These are phyloP conservation scores for Bungarus multicinctus DNA, from an alignment of 2,113 vertebrate species.

Conservation along the genomic window DNA sequence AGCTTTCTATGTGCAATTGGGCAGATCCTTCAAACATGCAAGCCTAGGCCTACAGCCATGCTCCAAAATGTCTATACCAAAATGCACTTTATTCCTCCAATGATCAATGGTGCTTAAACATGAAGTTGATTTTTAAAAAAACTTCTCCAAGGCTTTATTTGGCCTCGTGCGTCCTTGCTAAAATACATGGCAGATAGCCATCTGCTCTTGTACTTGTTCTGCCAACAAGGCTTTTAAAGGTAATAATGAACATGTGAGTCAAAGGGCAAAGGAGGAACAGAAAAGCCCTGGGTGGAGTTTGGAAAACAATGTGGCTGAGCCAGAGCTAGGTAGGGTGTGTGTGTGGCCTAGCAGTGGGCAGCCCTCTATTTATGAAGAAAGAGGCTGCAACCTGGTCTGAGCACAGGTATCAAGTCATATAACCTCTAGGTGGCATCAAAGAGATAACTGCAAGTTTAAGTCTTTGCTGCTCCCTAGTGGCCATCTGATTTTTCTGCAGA, in stretches of 20 bases:
- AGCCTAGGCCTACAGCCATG: neutral
- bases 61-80: neutral
- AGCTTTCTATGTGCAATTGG: neutral
- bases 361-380: neutral
- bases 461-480: neutral
- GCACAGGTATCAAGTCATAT: neutral
- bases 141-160: neutral
- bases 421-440: neutral
- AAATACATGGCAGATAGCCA: neutral
- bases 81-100: neutral
- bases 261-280: neutral
- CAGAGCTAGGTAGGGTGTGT: neutral
- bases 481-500: neutral
- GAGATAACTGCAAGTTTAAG: neutral
- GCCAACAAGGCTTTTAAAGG: neutral
- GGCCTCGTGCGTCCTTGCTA: neutral
- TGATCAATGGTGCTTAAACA: neutral
- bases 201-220: neutral
- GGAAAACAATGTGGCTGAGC: neutral
- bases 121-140: neutral
- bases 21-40: neutral
- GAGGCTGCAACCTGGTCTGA: neutral
- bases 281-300: neutral
- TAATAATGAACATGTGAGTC: neutral
- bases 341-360: neutral